Evolutionary conservation across 2,113 vertebrate genomes (phyloP).

Genomic region (Myxocyprinus asiaticus): DNA sequence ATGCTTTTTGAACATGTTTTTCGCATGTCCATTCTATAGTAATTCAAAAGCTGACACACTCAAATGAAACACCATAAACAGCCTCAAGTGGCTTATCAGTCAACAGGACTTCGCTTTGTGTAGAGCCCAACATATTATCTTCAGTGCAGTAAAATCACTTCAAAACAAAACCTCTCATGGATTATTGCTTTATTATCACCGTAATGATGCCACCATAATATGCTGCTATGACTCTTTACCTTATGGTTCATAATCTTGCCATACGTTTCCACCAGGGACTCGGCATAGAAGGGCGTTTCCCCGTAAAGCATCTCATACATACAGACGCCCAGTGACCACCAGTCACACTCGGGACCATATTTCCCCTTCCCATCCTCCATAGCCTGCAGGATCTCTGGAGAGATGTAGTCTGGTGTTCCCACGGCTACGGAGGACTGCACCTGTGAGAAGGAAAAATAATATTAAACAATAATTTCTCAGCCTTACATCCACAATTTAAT

Average conservation of each 20-base stretch:
- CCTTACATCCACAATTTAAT: no score
- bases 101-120: no score
- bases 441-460: slow-evolving; percentile 64
- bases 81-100: no score
- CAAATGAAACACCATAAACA: no score
- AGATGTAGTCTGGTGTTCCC: slow-evolving; percentile 98
- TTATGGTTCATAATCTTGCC: slow-evolving; percentile 99
- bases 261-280: slow-evolving; percentile 98
- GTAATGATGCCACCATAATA: neutral
- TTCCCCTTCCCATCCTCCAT: slow-evolving; percentile 99
- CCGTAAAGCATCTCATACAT: slow-evolving; percentile 99
- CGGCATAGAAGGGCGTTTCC: slow-evolving; percentile 98
- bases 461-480: neutral
- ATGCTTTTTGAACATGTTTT: no score
- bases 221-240: slow-evolving; percentile 73
- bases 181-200: neutral
- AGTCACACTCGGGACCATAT: slow-evolving; percentile 97
- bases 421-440: slow-evolving; percentile 98
- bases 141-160: no score
- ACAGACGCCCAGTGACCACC: slow-evolving; percentile 99
- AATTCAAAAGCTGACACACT: no score
- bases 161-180: no score
- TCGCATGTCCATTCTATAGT: no score
- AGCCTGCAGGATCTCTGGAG: slow-evolving; percentile 98
- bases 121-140: no score